These are phyloP conservation scores for Alitta virens DNA, from an alignment of 2,888 invertebrate species.

Conservation along the genomic window DNA sequence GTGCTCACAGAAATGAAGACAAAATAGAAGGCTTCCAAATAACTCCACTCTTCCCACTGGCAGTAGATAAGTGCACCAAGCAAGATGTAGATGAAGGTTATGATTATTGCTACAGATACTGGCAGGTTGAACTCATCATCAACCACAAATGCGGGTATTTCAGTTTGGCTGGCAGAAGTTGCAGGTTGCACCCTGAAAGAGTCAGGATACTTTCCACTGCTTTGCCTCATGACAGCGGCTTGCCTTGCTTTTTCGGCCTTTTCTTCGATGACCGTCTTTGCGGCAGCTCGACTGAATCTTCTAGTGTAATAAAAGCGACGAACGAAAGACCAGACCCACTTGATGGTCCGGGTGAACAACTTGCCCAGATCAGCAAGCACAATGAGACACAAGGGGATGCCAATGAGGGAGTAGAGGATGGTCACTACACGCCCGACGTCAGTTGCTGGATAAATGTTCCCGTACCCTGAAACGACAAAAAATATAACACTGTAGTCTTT, in stretches of 20 bases:
- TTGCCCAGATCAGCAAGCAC: constrained; percentile 93
- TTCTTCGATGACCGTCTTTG: background rate
- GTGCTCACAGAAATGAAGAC: constrained; percentile 96
- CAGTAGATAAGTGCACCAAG: constrained; percentile 76
- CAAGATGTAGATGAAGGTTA: constrained; percentile 82
- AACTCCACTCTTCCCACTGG: constrained; percentile 73
- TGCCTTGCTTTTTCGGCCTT: background rate
- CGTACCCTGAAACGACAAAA: constrained; percentile 74
- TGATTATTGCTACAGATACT: constrained; percentile 80
- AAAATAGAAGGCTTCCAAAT: constrained; percentile 92
- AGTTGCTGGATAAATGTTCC: constrained; percentile 91
- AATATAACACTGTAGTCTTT: background rate
- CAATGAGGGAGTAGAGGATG: constrained; percentile 89
- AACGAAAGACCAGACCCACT: constrained; percentile 72
- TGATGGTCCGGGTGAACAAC: constrained; percentile 84
- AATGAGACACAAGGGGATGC: constrained; percentile 92
- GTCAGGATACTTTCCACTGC: background rate
- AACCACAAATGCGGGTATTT: background rate
- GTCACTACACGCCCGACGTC: constrained; percentile 80
- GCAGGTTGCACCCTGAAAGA: background rate
- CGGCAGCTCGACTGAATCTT: constrained; percentile 64
- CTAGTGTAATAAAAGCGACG: constrained; percentile 70
- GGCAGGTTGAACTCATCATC: constrained; percentile 86
- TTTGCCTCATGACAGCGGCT: too few relatives aligned
- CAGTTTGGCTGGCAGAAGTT: background rate